phyloP scores from a whole-genome alignment of 2,113 vertebrate genomes.

The Antechinus stuartii region DNA sequence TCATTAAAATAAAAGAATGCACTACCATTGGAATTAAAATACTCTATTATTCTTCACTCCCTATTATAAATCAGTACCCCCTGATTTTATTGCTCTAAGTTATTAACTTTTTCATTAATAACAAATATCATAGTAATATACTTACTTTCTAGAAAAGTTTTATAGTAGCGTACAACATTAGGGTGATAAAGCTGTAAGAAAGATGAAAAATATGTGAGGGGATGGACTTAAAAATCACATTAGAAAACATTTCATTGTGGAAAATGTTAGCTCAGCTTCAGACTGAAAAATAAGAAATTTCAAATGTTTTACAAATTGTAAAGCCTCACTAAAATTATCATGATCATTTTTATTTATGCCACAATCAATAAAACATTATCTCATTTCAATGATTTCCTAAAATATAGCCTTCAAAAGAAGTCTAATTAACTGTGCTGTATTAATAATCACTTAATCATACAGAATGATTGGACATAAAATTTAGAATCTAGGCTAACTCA shows the following conservation, averaged over 20 bases:
- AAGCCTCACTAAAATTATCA: conserved; percentile 8
- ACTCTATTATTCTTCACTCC: not conserved
- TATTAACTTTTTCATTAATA: conserved; percentile 27
- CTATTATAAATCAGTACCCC: not conserved
- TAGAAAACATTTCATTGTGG: conserved; percentile 27
- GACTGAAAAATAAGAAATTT: conserved; percentile 36
- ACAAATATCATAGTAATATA: conserved; percentile 57
- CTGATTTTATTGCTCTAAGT: not conserved
- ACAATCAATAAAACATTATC: conserved; percentile 16
- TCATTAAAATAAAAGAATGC: not conserved
- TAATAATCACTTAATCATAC: not conserved
- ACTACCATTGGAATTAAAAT: not conserved
- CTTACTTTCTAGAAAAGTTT: conserved; percentile 95
- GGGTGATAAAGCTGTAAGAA: conserved; percentile 90
- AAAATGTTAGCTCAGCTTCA: not conserved
- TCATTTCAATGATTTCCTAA: conserved; percentile 26
- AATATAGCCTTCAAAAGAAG: not conserved
- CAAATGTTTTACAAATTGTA: not conserved
- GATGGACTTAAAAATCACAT: not conserved
- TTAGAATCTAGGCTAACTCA: not conserved
- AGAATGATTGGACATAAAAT: not conserved
- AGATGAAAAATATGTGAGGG: conserved; percentile 30
- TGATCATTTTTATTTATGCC: not conserved
- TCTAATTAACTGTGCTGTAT: not conserved
- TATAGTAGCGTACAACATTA: conserved; percentile 93